Percentiles rank a stretch among this genome's conserved stretches.
Evolutionary conservation across 2,888 invertebrate genomes (phyloP).

Genomic region (Entomobrya multifasciata): DNA sequence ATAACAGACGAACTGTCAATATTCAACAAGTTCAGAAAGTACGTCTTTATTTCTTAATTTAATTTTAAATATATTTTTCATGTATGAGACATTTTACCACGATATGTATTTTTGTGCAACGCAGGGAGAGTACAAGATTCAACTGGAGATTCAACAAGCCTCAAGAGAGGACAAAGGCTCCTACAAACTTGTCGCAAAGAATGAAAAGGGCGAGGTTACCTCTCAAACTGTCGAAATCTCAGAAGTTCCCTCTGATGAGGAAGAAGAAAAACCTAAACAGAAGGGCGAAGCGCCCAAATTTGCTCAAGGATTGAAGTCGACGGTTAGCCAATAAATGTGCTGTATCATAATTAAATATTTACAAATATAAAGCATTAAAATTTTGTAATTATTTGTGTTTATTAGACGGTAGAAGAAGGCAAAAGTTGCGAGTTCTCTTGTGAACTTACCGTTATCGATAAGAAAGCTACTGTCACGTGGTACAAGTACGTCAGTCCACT

Average conservation of each 20-base stretch:
- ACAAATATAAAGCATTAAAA: not conserved
- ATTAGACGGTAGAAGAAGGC: constrained; percentile 86
- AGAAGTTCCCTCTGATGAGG: constrained; percentile 89
- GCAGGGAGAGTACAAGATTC: constrained; percentile 93
- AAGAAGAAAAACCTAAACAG: constrained; percentile 81
- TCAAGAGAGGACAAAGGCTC: constrained; percentile 91
- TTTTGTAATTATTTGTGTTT: constrained; percentile 1
- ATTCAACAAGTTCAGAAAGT: constrained; percentile 91
- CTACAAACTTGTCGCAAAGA: constrained; percentile 94
- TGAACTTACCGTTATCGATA: constrained; percentile 88
- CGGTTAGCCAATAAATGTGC: constrained; percentile 84
- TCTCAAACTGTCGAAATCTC: constrained; percentile 93
- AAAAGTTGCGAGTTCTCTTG: constrained; percentile 90
- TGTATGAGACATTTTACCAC: too few species aligned
- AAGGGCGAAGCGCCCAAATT: constrained; percentile 90
- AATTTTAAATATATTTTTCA: too few species aligned
- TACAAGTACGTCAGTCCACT: constrained; percentile 86
- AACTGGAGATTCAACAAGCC: constrained; percentile 93
- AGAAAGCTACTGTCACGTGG: constrained; percentile 91
- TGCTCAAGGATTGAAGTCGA: constrained; percentile 88
- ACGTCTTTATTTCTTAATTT: constrained; percentile 73
- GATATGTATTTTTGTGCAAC: constrained; percentile 73
- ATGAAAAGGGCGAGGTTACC: constrained; percentile 95
- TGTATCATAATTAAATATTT: not conserved
- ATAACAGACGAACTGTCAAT: constrained; percentile 88